These are phyloP conservation scores for Pan troglodytes DNA, from an alignment of 2,113 vertebrate genomes.

Conservation along the genomic window DNA sequence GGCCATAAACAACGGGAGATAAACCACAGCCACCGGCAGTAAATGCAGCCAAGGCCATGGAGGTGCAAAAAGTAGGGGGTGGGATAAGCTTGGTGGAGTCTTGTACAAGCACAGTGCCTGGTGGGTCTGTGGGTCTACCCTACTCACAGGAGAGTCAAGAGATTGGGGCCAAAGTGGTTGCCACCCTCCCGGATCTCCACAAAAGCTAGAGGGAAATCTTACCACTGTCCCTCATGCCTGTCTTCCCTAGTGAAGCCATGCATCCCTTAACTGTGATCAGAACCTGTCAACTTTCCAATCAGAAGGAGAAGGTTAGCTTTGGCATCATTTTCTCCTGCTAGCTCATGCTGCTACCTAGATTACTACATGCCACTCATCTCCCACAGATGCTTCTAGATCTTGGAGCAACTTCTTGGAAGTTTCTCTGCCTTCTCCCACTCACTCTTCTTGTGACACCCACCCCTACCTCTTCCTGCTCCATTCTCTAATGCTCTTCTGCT, in stretches of 20 bases:
- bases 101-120: neutral
- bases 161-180: neutral
- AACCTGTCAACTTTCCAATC: neutral
- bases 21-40: neutral
- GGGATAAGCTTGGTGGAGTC: neutral
- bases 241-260: neutral
- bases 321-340: neutral
- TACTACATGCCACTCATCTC: neutral
- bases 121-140: neutral
- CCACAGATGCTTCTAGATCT: neutral
- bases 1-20: slow-evolving; percentile 14
- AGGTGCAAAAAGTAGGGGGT: neutral
- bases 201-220: neutral
- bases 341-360: neutral
- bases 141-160: neutral
- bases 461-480: neutral
- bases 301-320: neutral
- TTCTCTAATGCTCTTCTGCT: neutral
- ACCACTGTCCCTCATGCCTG: neutral
- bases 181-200: neutral
- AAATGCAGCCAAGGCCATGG: neutral
- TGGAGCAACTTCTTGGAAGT: neutral
- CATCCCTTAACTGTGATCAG: neutral
- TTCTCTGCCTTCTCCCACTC: neutral
- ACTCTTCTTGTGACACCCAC: neutral